Conservation (phyloP, 2,888 invertebrate genomes). For the Sarcophaga subvicina region DNA sequence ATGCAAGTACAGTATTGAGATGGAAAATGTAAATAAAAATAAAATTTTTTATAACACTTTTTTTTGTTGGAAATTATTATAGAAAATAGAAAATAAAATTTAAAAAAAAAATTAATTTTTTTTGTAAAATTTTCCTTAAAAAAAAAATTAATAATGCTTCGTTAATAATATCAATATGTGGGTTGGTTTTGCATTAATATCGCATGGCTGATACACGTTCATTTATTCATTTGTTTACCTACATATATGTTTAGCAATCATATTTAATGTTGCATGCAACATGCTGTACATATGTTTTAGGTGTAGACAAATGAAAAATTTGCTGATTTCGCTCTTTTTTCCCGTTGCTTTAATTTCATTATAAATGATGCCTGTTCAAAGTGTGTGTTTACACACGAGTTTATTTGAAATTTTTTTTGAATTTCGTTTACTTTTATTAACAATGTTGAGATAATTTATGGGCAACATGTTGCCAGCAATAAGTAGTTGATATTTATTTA, state of each 20-base stretch:
- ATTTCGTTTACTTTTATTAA: too few relatives aligned
- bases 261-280: neutral
- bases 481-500: neutral
- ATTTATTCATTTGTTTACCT: too few relatives aligned
- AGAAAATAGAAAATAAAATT: constrained; percentile 1
- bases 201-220: too few relatives aligned
- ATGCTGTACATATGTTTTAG: too few relatives aligned
- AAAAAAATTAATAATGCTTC: constrained; percentile 61
- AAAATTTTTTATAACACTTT: neutral
- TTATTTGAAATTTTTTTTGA: too few relatives aligned
- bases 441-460: too few relatives aligned
- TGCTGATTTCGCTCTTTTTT: too few relatives aligned
- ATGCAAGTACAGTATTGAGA: constrained; percentile 10
- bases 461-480: neutral
- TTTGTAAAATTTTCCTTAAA: neutral
- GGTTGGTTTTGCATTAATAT: constrained; percentile 20
- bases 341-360: too few relatives aligned
- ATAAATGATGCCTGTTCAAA: too few relatives aligned
- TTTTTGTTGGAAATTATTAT: neutral
- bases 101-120: neutral
- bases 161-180: constrained; percentile 56
- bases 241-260: neutral
- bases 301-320: too few relatives aligned
- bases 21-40: constrained; percentile 8
- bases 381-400: too few relatives aligned